These are phyloP conservation scores for Diarsia dahlii DNA, from an alignment of 2,888 invertebrate species.

Conservation along the genomic window DNA sequence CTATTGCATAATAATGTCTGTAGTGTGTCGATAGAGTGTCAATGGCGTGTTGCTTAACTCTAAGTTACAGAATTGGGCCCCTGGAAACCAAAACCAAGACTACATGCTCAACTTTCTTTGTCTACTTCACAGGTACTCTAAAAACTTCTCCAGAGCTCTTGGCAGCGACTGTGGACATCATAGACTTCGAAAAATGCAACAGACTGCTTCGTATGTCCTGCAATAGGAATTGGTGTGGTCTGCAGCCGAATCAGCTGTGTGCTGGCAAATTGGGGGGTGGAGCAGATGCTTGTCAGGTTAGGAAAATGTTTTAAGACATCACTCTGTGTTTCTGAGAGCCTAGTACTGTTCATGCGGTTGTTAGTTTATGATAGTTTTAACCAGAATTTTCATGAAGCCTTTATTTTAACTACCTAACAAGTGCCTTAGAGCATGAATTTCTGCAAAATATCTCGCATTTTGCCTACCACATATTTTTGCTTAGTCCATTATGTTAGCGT, in stretches of 20 bases:
- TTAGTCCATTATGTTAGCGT: too few relatives aligned
- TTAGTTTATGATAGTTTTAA: neutral
- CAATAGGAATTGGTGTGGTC: conserved; percentile 77
- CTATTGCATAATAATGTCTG: too few relatives aligned
- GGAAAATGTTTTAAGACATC: neutral
- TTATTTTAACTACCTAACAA: too few relatives aligned
- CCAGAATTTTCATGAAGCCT: neutral
- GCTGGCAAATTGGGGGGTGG: conserved; percentile 82
- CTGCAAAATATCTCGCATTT: too few relatives aligned
- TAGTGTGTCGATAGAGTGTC: too few relatives aligned
- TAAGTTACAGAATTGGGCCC: too few relatives aligned
- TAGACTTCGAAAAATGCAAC: conserved; percentile 74
- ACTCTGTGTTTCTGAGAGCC: conserved; percentile 4
- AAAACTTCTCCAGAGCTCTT: conserved; percentile 75
- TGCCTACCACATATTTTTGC: too few relatives aligned
- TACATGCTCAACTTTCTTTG: too few relatives aligned
- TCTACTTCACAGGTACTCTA: conserved; percentile 60
- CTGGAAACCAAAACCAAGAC: neutral
- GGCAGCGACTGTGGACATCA: conserved; percentile 75
- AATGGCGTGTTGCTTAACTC: too few relatives aligned
- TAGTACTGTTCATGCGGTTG: neutral
- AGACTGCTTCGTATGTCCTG: conserved; percentile 66
- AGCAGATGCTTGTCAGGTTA: conserved; percentile 82
- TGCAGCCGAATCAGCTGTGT: conserved; percentile 78
- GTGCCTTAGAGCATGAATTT: too few relatives aligned